Base-by-base conservation (phyloP, 37 sponge, comb jelly and placozoan genomes). In the Diacarnus erythraeanus region DNA sequence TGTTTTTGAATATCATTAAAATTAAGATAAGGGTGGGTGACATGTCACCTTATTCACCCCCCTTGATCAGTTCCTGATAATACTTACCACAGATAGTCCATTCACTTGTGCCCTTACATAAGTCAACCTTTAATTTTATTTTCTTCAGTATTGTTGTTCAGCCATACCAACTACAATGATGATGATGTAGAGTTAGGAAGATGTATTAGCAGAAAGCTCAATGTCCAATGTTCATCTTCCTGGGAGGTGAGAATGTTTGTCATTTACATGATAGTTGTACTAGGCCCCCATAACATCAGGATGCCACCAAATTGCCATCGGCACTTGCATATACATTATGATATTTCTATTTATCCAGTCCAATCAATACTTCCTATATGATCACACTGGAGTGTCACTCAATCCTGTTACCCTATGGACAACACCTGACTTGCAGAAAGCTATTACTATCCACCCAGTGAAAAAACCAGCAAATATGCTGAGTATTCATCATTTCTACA, bases 141-240 rank as follows among this genome's bases (percentile, higher is more conserved):
- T 17, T 33, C 37, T 69, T 2, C 42, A 71, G 72, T 71, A 43
- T 35, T 71, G 23, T 3, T 1, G 23, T 43, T 20, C 27, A 43
- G 44, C 72, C 9, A 71, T 10, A 21, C 44, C 3, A 65, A 65
- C 9, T 65, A 65, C 31, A 77, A 87, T 29, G 86, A 92, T 59
- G 93, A 93, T 37, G 93, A 93, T 71, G 90, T 93, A 2, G 93
- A 93, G 69, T 56, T 93, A 9, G 93, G 93, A 29, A 57, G 93
- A 6, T 93, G 93, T 44, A 68, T 93, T 65, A 93, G 93, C 54
- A 57, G 93, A 5, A 80, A 77, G 36, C 40, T 82, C 0, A 84
- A 86, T 9, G 43, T 60, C 0, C 93, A 93, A 77, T 93, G 93
- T 66, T 84, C 93, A 3, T 51, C 66, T 4, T 86, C 83, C 17